These are phyloP conservation scores for Apogon talboti DNA, from an alignment of 2,797 vertebrate genomes.

Conservation along the genomic window DNA sequence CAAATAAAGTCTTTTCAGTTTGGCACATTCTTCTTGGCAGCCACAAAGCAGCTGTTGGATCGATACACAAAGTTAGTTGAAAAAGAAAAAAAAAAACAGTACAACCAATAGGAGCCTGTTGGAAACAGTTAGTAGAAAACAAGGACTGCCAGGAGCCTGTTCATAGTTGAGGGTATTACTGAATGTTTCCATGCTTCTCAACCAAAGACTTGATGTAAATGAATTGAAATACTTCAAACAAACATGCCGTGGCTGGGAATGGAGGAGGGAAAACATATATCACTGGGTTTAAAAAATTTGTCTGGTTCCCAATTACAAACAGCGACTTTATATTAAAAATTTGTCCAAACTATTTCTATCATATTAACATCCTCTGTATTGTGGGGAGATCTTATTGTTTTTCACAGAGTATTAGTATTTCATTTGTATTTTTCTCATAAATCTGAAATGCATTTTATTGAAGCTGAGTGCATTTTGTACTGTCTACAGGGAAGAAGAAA, in stretches of 20 bases:
- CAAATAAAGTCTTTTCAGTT: constrained; percentile 78
- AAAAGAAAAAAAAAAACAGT: constrained; percentile 26
- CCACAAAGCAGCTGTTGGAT: constrained; percentile 82
- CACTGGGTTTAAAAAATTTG: constrained; percentile 44
- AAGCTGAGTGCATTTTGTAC: constrained; percentile 77
- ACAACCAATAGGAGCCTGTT: constrained; percentile 73
- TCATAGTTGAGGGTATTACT: constrained; percentile 79
- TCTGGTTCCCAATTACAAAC: constrained; percentile 35
- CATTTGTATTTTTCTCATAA: constrained; percentile 85
- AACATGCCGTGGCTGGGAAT: constrained; percentile 48
- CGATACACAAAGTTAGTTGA: constrained; percentile 77
- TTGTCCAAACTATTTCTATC: constrained; percentile 64
- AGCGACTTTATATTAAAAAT: constrained; percentile 64
- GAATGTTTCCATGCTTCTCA: constrained; percentile 80
- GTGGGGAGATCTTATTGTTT: constrained; percentile 71
- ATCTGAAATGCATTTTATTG: constrained; percentile 81
- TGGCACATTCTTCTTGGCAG: constrained; percentile 79
- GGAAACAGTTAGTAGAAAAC: constrained; percentile 79
- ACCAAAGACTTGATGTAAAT: constrained; percentile 76
- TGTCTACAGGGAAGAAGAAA: constrained; percentile 76
- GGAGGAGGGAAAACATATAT: constrained; percentile 42
- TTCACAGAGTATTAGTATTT: constrained; percentile 74
- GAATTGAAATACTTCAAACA: constrained; percentile 70
- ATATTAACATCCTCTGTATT: constrained; percentile 64
- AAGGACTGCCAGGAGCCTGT: constrained; percentile 71